A percentile compares a stretch with the other conserved stretches of the same genome.
Evolutionary conservation across 1,140 invertebrate genomes (phyloP).

Genomic region (Platyura marginata): DNA sequence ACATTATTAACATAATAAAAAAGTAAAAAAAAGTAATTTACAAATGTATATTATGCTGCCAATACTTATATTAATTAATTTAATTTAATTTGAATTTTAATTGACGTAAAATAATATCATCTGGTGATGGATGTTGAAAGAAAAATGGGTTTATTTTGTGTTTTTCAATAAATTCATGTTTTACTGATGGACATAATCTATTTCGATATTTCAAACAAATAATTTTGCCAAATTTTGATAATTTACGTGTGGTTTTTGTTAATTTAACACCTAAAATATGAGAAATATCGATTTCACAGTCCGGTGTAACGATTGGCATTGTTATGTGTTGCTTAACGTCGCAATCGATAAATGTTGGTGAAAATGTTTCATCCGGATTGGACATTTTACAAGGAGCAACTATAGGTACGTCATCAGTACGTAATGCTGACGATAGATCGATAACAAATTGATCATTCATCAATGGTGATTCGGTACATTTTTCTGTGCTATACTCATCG

Average conservation of each 20-base stretch:
- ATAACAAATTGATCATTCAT: background rate
- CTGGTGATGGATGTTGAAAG: conserved; percentile 39
- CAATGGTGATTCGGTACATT: background rate
- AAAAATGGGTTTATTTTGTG: conserved; percentile 25
- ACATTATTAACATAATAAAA: too few relatives aligned
- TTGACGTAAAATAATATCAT: conserved; percentile 30
- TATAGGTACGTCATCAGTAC: background rate
- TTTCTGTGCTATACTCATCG: background rate
- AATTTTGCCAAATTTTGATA: conserved; percentile 1
- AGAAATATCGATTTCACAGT: background rate
- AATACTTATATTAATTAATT: too few relatives aligned
- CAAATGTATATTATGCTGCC: too few relatives aligned
- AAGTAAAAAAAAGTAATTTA: too few relatives aligned
- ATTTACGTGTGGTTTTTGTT: background rate
- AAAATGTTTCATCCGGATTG: conserved; percentile 5
- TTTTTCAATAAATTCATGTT: background rate
- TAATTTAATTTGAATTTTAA: too few relatives aligned
- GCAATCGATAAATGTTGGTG: conserved; percentile 13
- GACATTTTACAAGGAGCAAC: background rate
- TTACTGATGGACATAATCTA: conserved; percentile 9
- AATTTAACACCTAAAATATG: background rate
- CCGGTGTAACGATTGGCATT: background rate
- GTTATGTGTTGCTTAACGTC: conserved; percentile 5
- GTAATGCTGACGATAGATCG: background rate
- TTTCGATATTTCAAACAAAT: conserved; percentile 23